These are phyloP conservation scores for Narcine bancroftii DNA, from an alignment of 2,113 vertebrate species.

Conservation along the genomic window DNA sequence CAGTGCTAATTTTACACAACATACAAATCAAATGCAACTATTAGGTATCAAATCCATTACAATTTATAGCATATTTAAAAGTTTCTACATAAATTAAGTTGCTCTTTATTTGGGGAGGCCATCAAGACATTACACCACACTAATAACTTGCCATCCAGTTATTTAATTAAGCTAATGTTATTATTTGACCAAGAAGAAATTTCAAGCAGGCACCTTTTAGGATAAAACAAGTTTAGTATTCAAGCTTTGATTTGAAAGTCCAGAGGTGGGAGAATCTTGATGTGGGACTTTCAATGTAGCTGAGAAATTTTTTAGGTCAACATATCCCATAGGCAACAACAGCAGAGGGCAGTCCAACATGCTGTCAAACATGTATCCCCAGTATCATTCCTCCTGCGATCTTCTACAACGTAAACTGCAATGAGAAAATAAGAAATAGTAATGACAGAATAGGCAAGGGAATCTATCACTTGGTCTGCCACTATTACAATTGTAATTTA, in stretches of 20 bases:
- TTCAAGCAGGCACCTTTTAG: conserved; percentile 1
- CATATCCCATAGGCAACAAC: conserved; percentile 96
- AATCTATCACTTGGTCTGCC: background rate
- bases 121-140: conserved; percentile 23
- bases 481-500: too few relatives aligned
- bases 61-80: conserved; percentile 26
- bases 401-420: conserved; percentile 84
- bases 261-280: background rate
- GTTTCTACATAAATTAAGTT: conserved; percentile 30
- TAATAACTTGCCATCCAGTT: conserved; percentile 11
- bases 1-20: background rate
- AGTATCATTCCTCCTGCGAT: conserved; percentile 73
- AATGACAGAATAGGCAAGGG: background rate
- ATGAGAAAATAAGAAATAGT: conserved; percentile 41
- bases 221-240: conserved; percentile 27
- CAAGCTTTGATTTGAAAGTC: conserved; percentile 1
- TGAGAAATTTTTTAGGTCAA: conserved; percentile 61
- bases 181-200: conserved; percentile 5
- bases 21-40: background rate
- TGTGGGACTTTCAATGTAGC: background rate
- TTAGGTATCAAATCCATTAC: background rate
- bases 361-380: conserved; percentile 78
- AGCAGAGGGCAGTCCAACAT: conserved; percentile 90
- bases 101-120: conserved; percentile 25
- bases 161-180: conserved; percentile 24